Percentiles rank a stretch among this genome's conserved stretches.
phyloP scores from a whole-genome alignment of 2,113 vertebrate genomes.

The Gnathonemus echidnorhynchus region DNA sequence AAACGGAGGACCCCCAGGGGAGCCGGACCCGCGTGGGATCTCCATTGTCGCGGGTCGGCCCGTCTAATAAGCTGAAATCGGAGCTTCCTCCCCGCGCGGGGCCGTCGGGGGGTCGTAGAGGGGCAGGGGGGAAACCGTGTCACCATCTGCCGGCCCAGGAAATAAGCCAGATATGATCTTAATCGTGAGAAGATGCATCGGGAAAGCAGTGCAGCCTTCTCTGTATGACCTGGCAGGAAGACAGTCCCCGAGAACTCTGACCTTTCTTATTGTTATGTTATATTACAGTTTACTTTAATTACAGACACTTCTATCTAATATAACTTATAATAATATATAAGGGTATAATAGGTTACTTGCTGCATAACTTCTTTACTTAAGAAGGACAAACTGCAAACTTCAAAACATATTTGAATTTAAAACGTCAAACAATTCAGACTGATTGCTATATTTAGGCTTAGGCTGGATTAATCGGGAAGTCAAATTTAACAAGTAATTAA shows the following conservation, averaged over 20 bases:
- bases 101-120: not conserved
- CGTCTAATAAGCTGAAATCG: constrained; percentile 12
- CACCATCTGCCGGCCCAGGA: constrained; percentile 28
- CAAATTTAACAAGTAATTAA: not conserved
- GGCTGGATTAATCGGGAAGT: not conserved
- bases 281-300: not conserved
- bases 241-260: not conserved
- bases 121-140: constrained; percentile 7
- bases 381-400: not conserved
- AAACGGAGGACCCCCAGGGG: not conserved
- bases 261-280: constrained; percentile 14
- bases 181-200: constrained; percentile 28
- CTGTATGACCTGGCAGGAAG: not conserved
- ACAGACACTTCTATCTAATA: not conserved
- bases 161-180: constrained; percentile 28
- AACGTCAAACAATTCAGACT: not conserved
- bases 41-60: not conserved
- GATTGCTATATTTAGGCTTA: not conserved
- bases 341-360: not conserved
- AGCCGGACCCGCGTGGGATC: not conserved
- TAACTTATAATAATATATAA: not conserved
- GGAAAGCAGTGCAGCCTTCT: not conserved
- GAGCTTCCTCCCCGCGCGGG: constrained; percentile 1
- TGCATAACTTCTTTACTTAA: not conserved
- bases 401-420: not conserved